These are phyloP conservation scores for Connochaetes taurinus DNA, from an alignment of 2,113 vertebrate species.

Conservation along the genomic window DNA sequence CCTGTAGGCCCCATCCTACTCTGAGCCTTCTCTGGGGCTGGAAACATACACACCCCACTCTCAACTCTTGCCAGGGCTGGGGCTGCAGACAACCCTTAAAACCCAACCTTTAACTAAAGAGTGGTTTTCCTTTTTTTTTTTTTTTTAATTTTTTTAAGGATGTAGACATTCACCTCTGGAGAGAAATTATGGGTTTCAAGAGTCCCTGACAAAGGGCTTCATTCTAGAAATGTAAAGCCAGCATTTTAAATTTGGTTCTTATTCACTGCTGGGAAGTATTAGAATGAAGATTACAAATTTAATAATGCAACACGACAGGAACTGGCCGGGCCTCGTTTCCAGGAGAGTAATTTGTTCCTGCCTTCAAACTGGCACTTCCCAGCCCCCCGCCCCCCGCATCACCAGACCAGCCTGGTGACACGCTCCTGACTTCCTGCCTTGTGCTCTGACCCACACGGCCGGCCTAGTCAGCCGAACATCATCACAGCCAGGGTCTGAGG, in stretches of 20 bases:
- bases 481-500: not conserved
- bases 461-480: not conserved
- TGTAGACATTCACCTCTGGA: constrained; percentile 73
- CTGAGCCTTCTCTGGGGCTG: not conserved
- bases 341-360: constrained; percentile 77
- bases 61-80: not conserved
- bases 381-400: not conserved
- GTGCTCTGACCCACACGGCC: not conserved
- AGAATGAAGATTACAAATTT: constrained; percentile 82
- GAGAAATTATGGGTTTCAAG: constrained; percentile 73
- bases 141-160: constrained; percentile 40
- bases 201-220: constrained; percentile 61
- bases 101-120: constrained; percentile 33
- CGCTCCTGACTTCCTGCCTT: not conserved
- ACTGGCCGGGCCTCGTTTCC: constrained; percentile 63
- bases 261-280: constrained; percentile 78
- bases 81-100: not conserved
- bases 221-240: constrained; percentile 73
- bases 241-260: constrained; percentile 79
- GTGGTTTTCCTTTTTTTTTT: constrained; percentile 47
- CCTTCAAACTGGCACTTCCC: constrained; percentile 67
- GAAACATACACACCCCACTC: not conserved
- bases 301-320: constrained; percentile 78
- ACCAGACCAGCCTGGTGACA: constrained; percentile 52
- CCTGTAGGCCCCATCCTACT: rapidly evolving